These are phyloP conservation scores for Hermatobates lingyangjiaoensis DNA, from an alignment of 1,140 invertebrate species.

Conservation along the genomic window DNA sequence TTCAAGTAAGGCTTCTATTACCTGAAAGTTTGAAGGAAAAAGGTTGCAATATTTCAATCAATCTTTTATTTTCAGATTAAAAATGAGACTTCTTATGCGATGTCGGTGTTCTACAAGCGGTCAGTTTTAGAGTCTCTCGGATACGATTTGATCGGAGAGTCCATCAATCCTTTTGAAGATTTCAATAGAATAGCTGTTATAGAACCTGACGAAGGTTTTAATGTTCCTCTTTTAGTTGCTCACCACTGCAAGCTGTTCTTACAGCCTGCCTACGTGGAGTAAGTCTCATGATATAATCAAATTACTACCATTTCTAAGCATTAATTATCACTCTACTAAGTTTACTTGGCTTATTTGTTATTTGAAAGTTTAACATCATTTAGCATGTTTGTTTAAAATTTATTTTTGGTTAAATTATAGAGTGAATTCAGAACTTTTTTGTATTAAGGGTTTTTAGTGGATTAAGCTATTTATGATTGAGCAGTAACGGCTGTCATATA, in stretches of 20 bases:
- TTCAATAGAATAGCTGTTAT: conserved; percentile 49
- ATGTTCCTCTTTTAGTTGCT: conserved; percentile 56
- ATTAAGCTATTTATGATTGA: no score
- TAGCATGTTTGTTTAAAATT: not conserved
- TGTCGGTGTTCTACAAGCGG: conserved; percentile 54
- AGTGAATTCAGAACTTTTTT: not conserved
- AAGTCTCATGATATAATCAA: no score
- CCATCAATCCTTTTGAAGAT: conserved; percentile 56
- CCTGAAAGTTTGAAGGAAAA: no score
- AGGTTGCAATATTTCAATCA: no score
- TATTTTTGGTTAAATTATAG: not conserved
- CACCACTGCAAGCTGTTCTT: conserved; percentile 60
- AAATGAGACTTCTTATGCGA: conserved; percentile 55
- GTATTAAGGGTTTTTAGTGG: no score
- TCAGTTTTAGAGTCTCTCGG: conserved; percentile 41
- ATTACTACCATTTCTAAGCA: no score
- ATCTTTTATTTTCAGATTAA: conserved; percentile 33
- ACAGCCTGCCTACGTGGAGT: conserved; percentile 52
- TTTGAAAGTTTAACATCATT: no score
- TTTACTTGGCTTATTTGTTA: no score
- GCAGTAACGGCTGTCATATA: no score
- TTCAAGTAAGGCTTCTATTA: conserved; percentile 53
- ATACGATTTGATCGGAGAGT: conserved; percentile 37
- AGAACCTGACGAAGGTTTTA: conserved; percentile 49
- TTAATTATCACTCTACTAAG: no score